Conservation (phyloP, 2,113 vertebrate genomes). For the Parus major region DNA sequence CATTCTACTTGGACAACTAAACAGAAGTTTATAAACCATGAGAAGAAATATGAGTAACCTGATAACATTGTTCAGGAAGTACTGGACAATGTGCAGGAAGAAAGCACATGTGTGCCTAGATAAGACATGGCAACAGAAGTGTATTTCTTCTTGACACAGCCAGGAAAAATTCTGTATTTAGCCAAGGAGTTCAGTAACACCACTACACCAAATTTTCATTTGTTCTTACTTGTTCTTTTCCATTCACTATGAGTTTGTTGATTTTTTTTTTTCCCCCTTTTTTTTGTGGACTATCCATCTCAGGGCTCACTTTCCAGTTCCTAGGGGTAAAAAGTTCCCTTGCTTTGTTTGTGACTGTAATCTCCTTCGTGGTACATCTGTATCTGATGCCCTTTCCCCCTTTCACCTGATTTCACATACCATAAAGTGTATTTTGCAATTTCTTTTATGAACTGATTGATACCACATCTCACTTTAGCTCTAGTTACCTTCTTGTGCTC, state of each 20-base stretch:
- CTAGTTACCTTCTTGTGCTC: no score
- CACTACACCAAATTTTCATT: neutral
- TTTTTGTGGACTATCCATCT: neutral
- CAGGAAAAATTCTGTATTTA: neutral
- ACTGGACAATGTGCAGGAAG: neutral
- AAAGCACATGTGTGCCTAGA: neutral
- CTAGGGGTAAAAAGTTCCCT: neutral
- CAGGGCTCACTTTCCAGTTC: neutral
- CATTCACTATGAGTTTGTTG: neutral
- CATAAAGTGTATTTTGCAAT: neutral
- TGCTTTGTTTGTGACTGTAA: neutral
- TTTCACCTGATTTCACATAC: neutral
- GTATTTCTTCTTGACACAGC: neutral
- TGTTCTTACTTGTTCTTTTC: neutral
- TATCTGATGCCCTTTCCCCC: neutral
- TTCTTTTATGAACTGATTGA: neutral
- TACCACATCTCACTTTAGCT: neutral
- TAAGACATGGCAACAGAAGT: neutral
- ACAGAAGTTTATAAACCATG: rapidly evolving
- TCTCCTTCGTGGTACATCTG: neutral
- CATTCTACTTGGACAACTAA: neutral
- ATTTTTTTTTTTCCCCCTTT: no score
- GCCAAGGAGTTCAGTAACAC: neutral
- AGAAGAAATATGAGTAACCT: neutral
- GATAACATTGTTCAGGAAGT: neutral